These are phyloP conservation scores for Argentina silus DNA, from an alignment of 2,797 vertebrate species.

Conservation along the genomic window DNA sequence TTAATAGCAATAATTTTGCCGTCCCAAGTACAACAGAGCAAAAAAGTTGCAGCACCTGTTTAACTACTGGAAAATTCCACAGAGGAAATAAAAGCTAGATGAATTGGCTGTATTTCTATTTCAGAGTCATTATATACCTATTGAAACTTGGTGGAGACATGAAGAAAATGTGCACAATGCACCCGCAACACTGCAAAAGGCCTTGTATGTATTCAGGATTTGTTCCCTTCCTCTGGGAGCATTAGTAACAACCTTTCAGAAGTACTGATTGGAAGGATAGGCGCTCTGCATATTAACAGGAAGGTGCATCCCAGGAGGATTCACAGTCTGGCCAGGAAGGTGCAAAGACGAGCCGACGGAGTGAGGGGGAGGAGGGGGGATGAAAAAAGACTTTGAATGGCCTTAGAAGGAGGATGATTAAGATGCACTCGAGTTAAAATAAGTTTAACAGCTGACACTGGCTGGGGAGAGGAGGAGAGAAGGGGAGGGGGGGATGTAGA, in stretches of 20 bases:
- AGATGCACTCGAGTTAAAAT: constrained; percentile 59
- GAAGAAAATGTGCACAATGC: constrained; percentile 55
- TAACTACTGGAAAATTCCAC: constrained; percentile 43
- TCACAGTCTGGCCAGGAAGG: constrained; percentile 57
- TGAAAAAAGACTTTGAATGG: constrained; percentile 2
- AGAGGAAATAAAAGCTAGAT: constrained; percentile 48
- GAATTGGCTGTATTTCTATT: constrained; percentile 63
- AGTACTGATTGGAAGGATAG: constrained; percentile 79
- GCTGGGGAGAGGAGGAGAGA: constrained; percentile 9
- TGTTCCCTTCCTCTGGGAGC: constrained; percentile 72
- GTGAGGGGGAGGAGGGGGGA: constrained; percentile 16
- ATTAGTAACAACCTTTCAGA: constrained; percentile 82
- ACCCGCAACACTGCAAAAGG: constrained; percentile 49
- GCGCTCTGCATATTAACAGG: constrained; percentile 80
- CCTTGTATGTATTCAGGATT: constrained; percentile 76
- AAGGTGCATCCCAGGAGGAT: constrained; percentile 62
- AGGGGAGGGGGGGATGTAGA: neutral
- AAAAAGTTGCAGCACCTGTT: constrained; percentile 42
- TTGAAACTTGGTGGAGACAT: constrained; percentile 57
- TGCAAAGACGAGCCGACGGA: constrained; percentile 48
- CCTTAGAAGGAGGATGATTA: constrained; percentile 57
- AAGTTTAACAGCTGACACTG: constrained; percentile 53
- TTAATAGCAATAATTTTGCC: constrained; percentile 17
- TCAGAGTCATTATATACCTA: constrained; percentile 56
- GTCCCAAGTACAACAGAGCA: neutral